Evolutionary conservation across 92 coral and sea anemone genomes (phyloP), one percentile per base, ranked within the genome.

Genomic region (Chrysogorgia sp.): DNA sequence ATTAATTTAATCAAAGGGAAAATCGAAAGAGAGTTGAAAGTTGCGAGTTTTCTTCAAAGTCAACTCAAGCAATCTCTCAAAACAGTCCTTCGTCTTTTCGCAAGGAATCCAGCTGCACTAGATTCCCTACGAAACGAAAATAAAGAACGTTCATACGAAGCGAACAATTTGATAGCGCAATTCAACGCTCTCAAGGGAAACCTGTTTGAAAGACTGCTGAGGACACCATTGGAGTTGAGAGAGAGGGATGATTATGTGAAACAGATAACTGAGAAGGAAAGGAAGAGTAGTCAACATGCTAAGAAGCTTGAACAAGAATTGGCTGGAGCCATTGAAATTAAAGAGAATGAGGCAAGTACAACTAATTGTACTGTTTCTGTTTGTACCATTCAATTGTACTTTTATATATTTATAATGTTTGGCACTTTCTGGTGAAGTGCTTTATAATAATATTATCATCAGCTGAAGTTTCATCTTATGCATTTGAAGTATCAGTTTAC

Each of bases 341-440:
- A 89, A 83, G 99, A 96, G 34, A 91, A 89, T 70, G 99, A 96
- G 97, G 99, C 85, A 87, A 26, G 50, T 58, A 30, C 17, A 29
- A 66, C 41, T 32, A 30, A 35, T 0, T 21, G 55, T 52, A 37
- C 37, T 34, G 29, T 61, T 61, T 61, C 40, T 58, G 64, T 58
- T 58, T 15, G 14, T 14, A 19, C n/a, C n/a, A n/a, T n/a, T n/a
- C n/a, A n/a, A n/a, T n/a, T n/a, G n/a, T n/a, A n/a, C n/a, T n/a
- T n/a, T n/a, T n/a, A 37, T 24, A 61, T 6, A 30, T 10, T 9
- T 0, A 67, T 49, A 55, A 70, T 7, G 25, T n/a, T 25, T n/a
- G n/a, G n/a, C n/a, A n/a, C n/a, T n/a, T n/a, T n/a, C n/a, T n/a
- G n/a, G n/a, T n/a, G n/a, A n/a, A n/a, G n/a, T n/a, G n/a, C n/a